Base-by-base conservation (phyloP, 2,113 vertebrate species). In the Callaeas wilsoni region DNA sequence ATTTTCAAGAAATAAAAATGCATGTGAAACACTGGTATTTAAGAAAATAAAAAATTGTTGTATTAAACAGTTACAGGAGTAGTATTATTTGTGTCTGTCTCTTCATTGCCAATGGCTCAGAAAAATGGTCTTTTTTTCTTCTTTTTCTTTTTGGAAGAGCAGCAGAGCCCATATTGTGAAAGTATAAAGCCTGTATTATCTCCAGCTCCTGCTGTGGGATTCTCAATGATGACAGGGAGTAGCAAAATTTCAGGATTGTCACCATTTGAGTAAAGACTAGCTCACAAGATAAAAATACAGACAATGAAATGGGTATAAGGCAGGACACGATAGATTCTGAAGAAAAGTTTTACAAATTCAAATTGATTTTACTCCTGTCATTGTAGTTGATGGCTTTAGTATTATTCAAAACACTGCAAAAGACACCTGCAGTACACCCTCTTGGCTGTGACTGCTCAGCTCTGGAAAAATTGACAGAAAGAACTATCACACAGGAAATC, bases 1-100 rank as follows among this genome's bases (percentile, higher is more conserved):
- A 90, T 76, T 93, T 96, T 67, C 90, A 59, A 63, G 86, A 83
- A 84, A 65, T 17, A 82, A 90, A 95, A 84, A 78, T 16, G 22
- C 53, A 39, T 1, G 2, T 87, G 88, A 94, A 94, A 82, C 33
- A 25, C 25, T 41, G 19, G 3, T 79, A 71, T 53, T 82, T 70
- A 78, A 77, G 3, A 67, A 81, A 77, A 68, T 19, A 53, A 57
- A 26, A 70, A 25, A n/a, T 4, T 69, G 22, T 25, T 30, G 10
- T 2, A 15, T 81, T 52, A 67, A 87, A 69, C 39, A 68, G 37
- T 44, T 60, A 62, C 8, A 52, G 9, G 12, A 44, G 7, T n/a
- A 59, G 10, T 46, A 39, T 11, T 65, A 39, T 69, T 63, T 73
- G 53, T 37, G 74, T 47, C 32, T 74, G 4, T 23, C 4, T 59